These are phyloP conservation scores for Oncorhynchus kisutch DNA, from an alignment of 2,113 vertebrate species.

Conservation along the genomic window DNA sequence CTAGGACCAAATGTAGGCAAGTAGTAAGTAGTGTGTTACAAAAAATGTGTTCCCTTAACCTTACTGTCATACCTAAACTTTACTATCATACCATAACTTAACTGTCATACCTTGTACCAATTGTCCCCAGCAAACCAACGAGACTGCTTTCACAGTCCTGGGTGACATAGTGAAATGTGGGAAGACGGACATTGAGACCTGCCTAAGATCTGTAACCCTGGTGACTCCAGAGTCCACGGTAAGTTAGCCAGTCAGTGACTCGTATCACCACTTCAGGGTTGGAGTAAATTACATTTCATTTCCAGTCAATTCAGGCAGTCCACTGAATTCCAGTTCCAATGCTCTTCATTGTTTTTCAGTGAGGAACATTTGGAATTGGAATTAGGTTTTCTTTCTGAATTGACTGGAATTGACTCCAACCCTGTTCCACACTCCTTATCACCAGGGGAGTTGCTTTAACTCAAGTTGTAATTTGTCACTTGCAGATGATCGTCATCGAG, in stretches of 20 bases:
- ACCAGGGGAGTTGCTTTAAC: not conserved
- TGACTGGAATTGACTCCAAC: too few relatives aligned
- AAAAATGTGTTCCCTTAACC: not conserved
- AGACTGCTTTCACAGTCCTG: conserved; percentile 71
- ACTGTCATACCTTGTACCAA: not conserved
- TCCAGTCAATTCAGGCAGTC: too few relatives aligned
- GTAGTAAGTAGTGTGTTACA: not conserved
- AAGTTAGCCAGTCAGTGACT: conserved; percentile 38
- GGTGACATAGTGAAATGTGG: conserved; percentile 80
- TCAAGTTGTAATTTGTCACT: not conserved
- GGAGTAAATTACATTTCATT: too few relatives aligned
- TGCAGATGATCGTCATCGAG: conserved; percentile 74
- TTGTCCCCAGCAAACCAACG: conserved; percentile 51
- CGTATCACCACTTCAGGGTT: too few relatives aligned
- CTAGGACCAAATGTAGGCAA: not conserved
- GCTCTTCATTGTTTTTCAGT: too few relatives aligned
- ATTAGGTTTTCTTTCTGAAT: too few relatives aligned
- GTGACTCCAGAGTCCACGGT: conserved; percentile 68
- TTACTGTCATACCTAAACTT: too few relatives aligned
- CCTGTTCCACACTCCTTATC: too few relatives aligned
- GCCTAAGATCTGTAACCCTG: conserved; percentile 76
- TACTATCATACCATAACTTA: not conserved
- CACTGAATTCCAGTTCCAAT: not conserved
- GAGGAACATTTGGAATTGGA: too few relatives aligned
- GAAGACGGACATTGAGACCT: conserved; percentile 77